phyloP scores from a whole-genome alignment of 2,888 invertebrate genomes.

The Drosophila phalerata region DNA sequence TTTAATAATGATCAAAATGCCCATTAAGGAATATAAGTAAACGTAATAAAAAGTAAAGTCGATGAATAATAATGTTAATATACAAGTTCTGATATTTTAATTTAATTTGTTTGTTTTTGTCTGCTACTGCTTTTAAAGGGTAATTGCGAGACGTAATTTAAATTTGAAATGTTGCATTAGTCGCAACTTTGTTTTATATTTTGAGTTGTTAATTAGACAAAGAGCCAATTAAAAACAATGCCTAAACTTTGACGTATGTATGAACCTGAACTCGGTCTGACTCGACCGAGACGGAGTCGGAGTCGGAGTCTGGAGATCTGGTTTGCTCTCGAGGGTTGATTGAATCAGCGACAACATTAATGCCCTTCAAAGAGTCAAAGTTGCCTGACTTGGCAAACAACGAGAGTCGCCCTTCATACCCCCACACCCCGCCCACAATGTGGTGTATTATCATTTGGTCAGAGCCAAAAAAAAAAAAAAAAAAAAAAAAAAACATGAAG shows the following conservation, averaged over 20 bases:
- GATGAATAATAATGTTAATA: slow-evolving; percentile 1
- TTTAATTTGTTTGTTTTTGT: slow-evolving; percentile 26
- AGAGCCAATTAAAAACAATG: slow-evolving; percentile 45
- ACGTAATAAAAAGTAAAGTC: neutral
- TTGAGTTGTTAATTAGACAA: slow-evolving; percentile 58
- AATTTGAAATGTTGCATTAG: slow-evolving; percentile 56
- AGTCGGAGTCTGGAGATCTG: slow-evolving; percentile 17
- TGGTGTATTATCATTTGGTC: slow-evolving; percentile 10
- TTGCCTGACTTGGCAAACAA: slow-evolving; percentile 9
- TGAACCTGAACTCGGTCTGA: neutral
- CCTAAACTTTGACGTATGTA: slow-evolving; percentile 15
- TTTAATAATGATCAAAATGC: neutral
- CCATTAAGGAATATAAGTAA: neutral
- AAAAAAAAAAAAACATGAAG: slow-evolving; percentile 1
- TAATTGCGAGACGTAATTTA: slow-evolving; percentile 64
- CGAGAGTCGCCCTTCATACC: slow-evolving; percentile 4
- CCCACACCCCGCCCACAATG: slow-evolving; percentile 1
- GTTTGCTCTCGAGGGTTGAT: slow-evolving; percentile 5
- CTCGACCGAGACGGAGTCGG: neutral
- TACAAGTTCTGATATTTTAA: slow-evolving; percentile 44
- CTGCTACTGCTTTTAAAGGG: neutral
- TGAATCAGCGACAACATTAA: slow-evolving; percentile 4
- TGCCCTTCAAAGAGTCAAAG: slow-evolving; percentile 43
- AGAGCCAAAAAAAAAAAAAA: slow-evolving; percentile 3
- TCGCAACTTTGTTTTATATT: slow-evolving; percentile 10